These are phyloP conservation scores for Platygyra sinensis DNA, from an alignment of 64 coral and sea anemone species.

Conservation along the genomic window DNA sequence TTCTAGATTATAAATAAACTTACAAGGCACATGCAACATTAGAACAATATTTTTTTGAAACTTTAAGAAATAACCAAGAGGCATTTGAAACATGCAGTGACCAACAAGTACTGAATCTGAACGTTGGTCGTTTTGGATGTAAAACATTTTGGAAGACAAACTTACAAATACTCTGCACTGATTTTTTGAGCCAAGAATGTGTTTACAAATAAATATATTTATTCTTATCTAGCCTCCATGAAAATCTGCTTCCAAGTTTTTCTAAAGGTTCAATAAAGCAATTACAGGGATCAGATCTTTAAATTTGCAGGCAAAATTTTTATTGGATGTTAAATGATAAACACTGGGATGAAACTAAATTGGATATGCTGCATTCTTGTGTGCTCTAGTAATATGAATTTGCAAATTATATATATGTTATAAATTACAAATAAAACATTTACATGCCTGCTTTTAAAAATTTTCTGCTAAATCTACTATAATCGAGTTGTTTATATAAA, in stretches of 20 bases:
- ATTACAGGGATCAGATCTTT: conserved; percentile 12
- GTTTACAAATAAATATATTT: conserved; percentile 9
- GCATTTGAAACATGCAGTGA: not conserved
- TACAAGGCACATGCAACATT: not conserved
- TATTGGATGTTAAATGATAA: not conserved
- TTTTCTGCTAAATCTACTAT: conserved; percentile 91
- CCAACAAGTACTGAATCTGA: not conserved
- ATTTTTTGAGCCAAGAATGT: not conserved
- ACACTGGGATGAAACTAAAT: not conserved
- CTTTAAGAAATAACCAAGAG: not conserved
- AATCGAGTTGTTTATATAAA: conserved; percentile 94
- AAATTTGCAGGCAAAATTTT: conserved; percentile 5
- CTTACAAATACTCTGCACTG: not conserved
- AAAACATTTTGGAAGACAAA: conserved; percentile 6
- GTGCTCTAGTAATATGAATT: conserved; percentile 65
- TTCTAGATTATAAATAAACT: conserved; percentile 50
- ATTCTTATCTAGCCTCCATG: not conserved
- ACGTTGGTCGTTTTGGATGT: not conserved
- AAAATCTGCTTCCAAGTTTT: not conserved
- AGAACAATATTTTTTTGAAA: not conserved
- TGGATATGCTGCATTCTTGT: not conserved
- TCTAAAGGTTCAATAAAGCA: not conserved
- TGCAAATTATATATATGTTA: conserved; percentile 77
- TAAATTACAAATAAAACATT: conserved; percentile 98
- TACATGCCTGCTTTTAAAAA: conserved; percentile 98